Conservation (phyloP, 2,888 invertebrate species). For the Drosophila quinaria region DNA sequence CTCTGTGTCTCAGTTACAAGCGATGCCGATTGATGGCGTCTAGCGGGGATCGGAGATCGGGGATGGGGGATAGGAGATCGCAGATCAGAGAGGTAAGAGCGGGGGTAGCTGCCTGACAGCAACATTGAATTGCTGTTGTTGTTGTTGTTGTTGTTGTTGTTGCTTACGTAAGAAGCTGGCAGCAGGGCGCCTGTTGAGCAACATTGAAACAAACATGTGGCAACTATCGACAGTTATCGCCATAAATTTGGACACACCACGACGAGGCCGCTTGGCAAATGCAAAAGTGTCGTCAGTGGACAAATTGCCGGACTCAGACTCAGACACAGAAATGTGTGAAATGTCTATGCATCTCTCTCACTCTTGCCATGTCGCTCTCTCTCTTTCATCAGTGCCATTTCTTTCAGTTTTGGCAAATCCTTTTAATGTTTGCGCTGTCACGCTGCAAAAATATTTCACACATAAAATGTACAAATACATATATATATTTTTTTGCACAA, state of each 20-base stretch:
- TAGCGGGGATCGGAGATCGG: slow-evolving; percentile 44
- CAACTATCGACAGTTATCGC: slow-evolving; percentile 79
- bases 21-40: slow-evolving; percentile 34
- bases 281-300: slow-evolving; percentile 78
- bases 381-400: slow-evolving; percentile 50
- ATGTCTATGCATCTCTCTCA: neutral
- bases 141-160: slow-evolving; percentile 31
- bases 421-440: slow-evolving; percentile 85
- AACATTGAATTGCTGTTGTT: slow-evolving; percentile 66
- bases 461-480: slow-evolving; percentile 3
- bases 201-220: slow-evolving; percentile 68
- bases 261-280: slow-evolving; percentile 57
- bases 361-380: neutral
- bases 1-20: slow-evolving; percentile 23
- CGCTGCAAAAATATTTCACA: slow-evolving; percentile 79
- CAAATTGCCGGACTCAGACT: slow-evolving; percentile 63
- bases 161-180: slow-evolving; percentile 66
- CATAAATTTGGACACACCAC: slow-evolving; percentile 82
- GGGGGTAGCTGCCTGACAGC: slow-evolving; percentile 59
- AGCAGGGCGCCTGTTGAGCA: slow-evolving; percentile 73
- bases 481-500: neutral
- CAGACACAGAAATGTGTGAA: slow-evolving; percentile 54
- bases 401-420: slow-evolving; percentile 80
- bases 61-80: slow-evolving; percentile 41
- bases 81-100: slow-evolving; percentile 31